These are phyloP conservation scores for Muscicapa comitata DNA, from an alignment of 2,797 vertebrate species.

Conservation along the genomic window DNA sequence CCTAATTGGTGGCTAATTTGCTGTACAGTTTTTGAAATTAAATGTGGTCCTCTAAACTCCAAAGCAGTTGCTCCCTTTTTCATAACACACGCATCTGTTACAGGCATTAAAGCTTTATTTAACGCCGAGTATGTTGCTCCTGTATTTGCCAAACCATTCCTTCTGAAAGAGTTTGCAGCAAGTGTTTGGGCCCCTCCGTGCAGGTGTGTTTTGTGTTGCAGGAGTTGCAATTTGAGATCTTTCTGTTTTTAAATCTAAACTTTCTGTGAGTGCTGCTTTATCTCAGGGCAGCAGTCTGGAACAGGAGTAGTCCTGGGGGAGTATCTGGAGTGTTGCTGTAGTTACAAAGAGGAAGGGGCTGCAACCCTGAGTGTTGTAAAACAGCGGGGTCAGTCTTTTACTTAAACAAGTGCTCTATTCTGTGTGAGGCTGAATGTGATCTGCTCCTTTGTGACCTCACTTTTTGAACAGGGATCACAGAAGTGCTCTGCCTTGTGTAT, in stretches of 20 bases:
- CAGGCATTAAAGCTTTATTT: too few relatives aligned
- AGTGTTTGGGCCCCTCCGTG: not conserved
- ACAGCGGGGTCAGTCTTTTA: not conserved
- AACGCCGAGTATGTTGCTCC: too few relatives aligned
- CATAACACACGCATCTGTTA: too few relatives aligned
- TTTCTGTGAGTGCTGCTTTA: slow-evolving; percentile 13
- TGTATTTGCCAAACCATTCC: not conserved
- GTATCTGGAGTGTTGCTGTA: not conserved
- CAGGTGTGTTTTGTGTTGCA: slow-evolving; percentile 31
- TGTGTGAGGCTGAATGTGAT: not conserved
- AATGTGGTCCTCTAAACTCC: too few relatives aligned
- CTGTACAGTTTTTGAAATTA: too few relatives aligned
- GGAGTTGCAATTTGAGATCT: not conserved
- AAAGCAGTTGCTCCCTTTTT: too few relatives aligned
- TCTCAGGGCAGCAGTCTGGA: slow-evolving; percentile 11
- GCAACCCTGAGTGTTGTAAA: not conserved
- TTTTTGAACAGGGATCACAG: not conserved
- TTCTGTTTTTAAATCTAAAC: slow-evolving; percentile 7
- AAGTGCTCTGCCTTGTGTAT: not conserved
- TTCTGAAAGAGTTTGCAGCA: not conserved
- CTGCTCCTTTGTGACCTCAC: not conserved
- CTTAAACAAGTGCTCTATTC: not conserved
- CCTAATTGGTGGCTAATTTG: too few relatives aligned
- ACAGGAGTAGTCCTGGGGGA: slow-evolving; percentile 2
- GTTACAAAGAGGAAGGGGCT: not conserved